phyloP scores from a whole-genome alignment of 2,888 invertebrate species.

The Agrenia bidenticulata region DNA sequence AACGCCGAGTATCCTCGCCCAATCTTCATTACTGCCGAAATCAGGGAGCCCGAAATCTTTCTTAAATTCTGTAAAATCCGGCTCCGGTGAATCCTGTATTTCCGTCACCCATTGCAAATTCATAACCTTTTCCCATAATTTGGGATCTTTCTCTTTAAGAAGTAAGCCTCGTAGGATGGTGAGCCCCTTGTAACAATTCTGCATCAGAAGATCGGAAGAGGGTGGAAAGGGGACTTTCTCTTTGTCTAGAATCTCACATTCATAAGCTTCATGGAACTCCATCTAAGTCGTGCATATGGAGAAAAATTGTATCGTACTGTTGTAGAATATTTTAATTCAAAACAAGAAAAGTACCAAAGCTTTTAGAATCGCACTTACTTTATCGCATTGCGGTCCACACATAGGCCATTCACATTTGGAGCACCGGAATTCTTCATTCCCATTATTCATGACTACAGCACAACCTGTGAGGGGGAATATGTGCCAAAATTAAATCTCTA shows the following conservation, averaged over 20 bases:
- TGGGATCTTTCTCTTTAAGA: conserved; percentile 30
- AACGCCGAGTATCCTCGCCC: conserved; percentile 36
- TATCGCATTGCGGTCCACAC: conserved; percentile 67
- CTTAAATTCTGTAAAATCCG: conserved; percentile 31
- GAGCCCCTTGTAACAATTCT: conserved; percentile 43
- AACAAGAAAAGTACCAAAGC: background rate
- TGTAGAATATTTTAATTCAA: background rate
- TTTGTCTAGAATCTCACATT: conserved; percentile 34
- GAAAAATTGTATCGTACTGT: background rate
- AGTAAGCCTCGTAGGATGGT: conserved; percentile 38
- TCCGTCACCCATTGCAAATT: conserved; percentile 37
- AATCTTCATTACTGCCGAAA: conserved; percentile 34
- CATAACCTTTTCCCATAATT: conserved; percentile 34
- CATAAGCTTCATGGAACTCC: conserved; percentile 32
- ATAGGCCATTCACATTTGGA: conserved; percentile 78
- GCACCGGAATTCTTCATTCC: conserved; percentile 57
- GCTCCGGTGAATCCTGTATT: conserved; percentile 23
- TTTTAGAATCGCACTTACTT: conserved; percentile 23
- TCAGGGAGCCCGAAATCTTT: conserved; percentile 31
- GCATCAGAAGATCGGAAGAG: conserved; percentile 29
- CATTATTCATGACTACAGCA: conserved; percentile 42
- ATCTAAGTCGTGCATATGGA: conserved; percentile 14
- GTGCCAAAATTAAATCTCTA: no score
- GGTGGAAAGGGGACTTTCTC: conserved; percentile 38
- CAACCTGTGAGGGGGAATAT: no score